Evolutionary conservation across 2,113 vertebrate species (phyloP), one percentile per base, ranked within the genome.

Genomic region (Ophthalmolycus amberensis): DNA sequence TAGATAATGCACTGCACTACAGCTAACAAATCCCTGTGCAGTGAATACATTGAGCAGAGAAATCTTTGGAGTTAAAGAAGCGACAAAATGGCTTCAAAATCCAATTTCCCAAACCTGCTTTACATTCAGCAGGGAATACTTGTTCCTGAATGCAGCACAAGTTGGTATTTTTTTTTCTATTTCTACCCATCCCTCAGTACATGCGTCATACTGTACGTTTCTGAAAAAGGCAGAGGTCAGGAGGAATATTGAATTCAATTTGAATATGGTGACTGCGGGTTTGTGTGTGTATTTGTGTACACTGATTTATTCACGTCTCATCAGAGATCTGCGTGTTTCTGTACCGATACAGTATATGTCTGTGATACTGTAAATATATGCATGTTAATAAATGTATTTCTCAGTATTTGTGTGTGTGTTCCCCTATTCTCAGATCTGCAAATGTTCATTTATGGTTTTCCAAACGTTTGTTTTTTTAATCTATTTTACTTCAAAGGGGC

Each of bases 401-500:
- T 75, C 27, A 40, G 40, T 65, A 60, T 54, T 1, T 73, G 40
- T 69, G 44, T 63, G 46, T 40, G n/a, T 64, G 58, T 65, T 62
- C 1, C 52, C 7, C n/a, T 52, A 44, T 82, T 82, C 75, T 79
- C 77, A 29, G 76, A 81, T 79, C 79, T 80, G 85, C 67, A 63
- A 87, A 65, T 64, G 83, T 79, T 91, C 85, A 89, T 87, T 90
- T 89, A 87, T 85, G 77, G 68, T 83, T 89, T 90, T 87, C 54
- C 71, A 88, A 88, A 87, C 54, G 10, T 89, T 90, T 90, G 71
- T 92, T 90, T 91, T 87, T 91, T 80, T 80, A 89, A 86, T 90
- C 87, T 86, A 72, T 81, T 88, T 83, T 70, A 88, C 92, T 92
- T 92, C 91, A 91, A 90, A 91, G 90, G 6, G 58, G 76, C 86